A percentile compares a stretch with the other conserved stretches of the same genome.
These are phyloP conservation scores for Notodonta ziczac DNA, from an alignment of 2,888 invertebrate genomes.

Conservation along the genomic window DNA sequence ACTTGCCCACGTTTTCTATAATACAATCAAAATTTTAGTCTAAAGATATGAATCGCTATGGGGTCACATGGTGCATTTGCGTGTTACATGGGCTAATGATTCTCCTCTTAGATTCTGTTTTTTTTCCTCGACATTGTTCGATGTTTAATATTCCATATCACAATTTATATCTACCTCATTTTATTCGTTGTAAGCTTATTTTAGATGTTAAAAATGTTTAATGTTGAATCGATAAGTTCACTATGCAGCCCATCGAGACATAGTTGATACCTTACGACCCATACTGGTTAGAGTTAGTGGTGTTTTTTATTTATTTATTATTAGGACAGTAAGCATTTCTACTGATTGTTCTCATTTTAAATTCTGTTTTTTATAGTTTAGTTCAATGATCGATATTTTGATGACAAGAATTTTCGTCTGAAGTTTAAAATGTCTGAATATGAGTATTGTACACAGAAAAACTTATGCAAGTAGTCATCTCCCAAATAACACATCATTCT, in stretches of 20 bases:
- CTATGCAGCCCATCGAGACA: conserved; percentile 59
- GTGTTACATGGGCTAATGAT: too few species aligned
- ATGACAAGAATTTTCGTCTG: not conserved
- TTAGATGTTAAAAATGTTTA: conserved; percentile 69
- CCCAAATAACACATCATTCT: too few species aligned
- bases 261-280: conserved; percentile 33
- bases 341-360: conserved; percentile 27
- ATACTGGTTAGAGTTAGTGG: conserved; percentile 48
- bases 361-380: conserved; percentile 9
- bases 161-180: conserved; percentile 83
- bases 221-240: conserved; percentile 49
- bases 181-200: conserved; percentile 77
- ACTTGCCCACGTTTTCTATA: too few species aligned
- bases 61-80: too few species aligned
- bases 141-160: conserved; percentile 76
- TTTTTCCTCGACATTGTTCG: conserved; percentile 37
- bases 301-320: conserved; percentile 58
- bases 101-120: not conserved
- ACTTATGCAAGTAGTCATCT: too few species aligned
- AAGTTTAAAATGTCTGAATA: not conserved
- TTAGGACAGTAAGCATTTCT: conserved; percentile 44
- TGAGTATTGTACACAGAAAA: not conserved
- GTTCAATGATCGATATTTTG: conserved; percentile 1
- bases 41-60: too few species aligned
- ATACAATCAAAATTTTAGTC: too few species aligned